Evolutionary conservation across 2,797 vertebrate species (phyloP).

Genomic region (Avahi laniger): DNA sequence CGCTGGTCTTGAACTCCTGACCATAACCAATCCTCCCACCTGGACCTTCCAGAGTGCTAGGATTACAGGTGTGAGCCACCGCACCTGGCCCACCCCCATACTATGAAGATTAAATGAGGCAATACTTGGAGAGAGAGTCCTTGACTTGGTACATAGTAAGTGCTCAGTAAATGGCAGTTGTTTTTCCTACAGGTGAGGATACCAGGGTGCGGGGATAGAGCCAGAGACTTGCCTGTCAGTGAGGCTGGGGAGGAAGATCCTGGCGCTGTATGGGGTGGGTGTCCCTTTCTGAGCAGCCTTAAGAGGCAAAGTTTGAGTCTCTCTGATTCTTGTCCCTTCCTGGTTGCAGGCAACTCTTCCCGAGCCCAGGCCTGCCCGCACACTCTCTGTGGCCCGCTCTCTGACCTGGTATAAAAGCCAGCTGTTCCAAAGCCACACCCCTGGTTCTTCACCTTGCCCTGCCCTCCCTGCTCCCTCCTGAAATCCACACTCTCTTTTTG

Average conservation of each 20-base stretch:
- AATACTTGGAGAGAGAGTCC: neutral
- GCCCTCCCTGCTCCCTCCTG: neutral
- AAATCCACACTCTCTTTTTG: neutral
- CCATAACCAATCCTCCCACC: no score
- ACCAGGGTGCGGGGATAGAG: neutral
- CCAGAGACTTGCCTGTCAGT: neutral
- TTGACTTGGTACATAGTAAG: neutral
- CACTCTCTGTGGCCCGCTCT: neutral
- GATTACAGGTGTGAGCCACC: no score
- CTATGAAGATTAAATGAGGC: neutral
- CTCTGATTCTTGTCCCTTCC: neutral
- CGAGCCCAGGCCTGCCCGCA: neutral
- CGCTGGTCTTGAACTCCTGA: no score
- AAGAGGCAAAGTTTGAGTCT: neutral
- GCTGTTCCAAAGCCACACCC: neutral
- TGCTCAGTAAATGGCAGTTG: neutral
- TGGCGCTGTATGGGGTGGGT: neutral
- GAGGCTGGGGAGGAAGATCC: neutral
- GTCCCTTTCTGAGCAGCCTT: neutral
- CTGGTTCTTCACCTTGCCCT: neutral
- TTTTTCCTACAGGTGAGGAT: neutral
- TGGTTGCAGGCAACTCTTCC: neutral
- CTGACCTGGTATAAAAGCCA: neutral
- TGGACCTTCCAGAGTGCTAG: no score
- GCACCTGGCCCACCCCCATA: no score